phyloP scores from a whole-genome alignment of 1,140 invertebrate genomes.

The Reticulitermes speratus region DNA sequence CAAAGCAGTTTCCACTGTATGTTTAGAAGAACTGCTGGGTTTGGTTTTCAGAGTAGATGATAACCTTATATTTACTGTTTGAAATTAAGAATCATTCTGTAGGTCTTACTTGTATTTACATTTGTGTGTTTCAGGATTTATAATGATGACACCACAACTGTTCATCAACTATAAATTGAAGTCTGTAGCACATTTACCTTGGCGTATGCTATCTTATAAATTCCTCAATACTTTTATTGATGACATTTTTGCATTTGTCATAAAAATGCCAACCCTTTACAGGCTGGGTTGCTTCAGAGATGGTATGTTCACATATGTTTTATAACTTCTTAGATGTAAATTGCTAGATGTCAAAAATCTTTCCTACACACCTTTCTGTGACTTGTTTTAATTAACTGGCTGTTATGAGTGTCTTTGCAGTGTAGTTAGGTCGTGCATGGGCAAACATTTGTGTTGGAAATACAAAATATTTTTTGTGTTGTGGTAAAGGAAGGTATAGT shows the following conservation, averaged over 20 bases:
- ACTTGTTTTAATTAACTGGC: not conserved
- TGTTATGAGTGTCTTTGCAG: not conserved
- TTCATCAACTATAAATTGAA: slow-evolving; percentile 99
- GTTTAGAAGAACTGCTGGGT: not conserved
- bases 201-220: slow-evolving; percentile 99
- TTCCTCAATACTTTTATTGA: slow-evolving; percentile 99
- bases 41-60: not conserved
- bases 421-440: no score
- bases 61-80: slow-evolving; percentile 25
- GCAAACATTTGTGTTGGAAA: no score
- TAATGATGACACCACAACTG: slow-evolving; percentile 99
- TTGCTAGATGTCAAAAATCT: no score
- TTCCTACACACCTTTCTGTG: not conserved
- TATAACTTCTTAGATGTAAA: slow-evolving; percentile 15
- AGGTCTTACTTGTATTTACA: no score
- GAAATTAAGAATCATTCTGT: no score
- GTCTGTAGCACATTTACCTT: slow-evolving; percentile 97
- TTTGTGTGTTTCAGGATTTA: slow-evolving; percentile 69
- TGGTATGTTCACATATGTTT: slow-evolving; percentile 55
- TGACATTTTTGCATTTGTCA: slow-evolving; percentile 99
- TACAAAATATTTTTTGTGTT: no score
- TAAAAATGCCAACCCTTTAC: slow-evolving; percentile 99
- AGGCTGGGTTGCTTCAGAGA: slow-evolving; percentile 94
- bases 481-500: no score
- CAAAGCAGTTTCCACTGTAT: no score